A percentile compares a stretch with the other conserved stretches of the same genome.
These are phyloP conservation scores for Adoxophyes honmai DNA, from an alignment of 1,140 invertebrate species.

Conservation along the genomic window DNA sequence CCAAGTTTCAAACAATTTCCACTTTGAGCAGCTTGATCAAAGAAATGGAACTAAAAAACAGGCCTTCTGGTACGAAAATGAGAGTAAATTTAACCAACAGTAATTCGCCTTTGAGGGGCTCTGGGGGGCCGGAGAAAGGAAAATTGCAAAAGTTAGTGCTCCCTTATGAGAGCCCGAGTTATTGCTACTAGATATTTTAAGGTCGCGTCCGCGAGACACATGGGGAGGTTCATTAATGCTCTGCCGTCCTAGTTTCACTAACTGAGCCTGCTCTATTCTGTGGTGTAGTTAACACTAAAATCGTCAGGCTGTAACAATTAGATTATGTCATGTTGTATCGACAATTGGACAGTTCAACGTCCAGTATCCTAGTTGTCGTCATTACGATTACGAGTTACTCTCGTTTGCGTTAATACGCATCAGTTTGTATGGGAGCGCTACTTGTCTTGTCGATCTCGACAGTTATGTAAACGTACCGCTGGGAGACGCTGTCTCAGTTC, in stretches of 20 bases:
- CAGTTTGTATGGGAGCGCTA: no score
- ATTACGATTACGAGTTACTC: no score
- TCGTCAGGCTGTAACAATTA: no score
- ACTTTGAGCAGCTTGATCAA: conserved; percentile 66
- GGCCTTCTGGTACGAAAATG: conserved; percentile 51
- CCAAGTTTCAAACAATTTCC: conserved; percentile 66
- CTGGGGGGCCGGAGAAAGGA: conserved; percentile 49
- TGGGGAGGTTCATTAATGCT: neutral
- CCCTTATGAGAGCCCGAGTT: conserved; percentile 55
- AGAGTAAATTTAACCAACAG: conserved; percentile 71
- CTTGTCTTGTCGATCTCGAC: no score
- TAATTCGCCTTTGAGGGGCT: conserved; percentile 69
- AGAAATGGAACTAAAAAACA: conserved; percentile 73
- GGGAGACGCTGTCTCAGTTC: no score
- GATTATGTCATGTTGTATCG: no score
- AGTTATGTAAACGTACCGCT: no score
- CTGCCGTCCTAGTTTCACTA: neutral
- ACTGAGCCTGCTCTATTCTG: no score
- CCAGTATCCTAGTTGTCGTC: no score
- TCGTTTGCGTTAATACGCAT: no score
- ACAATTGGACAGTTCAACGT: no score
- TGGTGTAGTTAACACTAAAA: no score
- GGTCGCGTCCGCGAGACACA: conserved; percentile 23
- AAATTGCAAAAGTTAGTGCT: conserved; percentile 71
- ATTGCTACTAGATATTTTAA: conserved; percentile 45